A percentile compares a stretch with the other conserved stretches of the same genome.
Conservation (phyloP, 2,113 vertebrate genomes). For the Loxodonta africana region DNA sequence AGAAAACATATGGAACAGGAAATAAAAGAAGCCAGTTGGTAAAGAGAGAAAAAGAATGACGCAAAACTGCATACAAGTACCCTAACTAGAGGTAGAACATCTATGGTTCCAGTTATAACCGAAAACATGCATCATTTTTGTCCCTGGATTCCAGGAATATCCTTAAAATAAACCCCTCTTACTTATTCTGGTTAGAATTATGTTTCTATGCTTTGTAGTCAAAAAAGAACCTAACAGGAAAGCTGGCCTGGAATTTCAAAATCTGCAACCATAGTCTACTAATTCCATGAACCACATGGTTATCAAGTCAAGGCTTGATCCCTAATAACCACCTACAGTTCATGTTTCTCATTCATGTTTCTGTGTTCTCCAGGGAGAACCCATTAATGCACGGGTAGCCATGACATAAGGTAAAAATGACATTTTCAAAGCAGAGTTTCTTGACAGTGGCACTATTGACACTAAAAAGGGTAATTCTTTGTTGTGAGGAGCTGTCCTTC, state of each 20-base stretch:
- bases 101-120: background rate
- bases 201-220: background rate
- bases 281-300: background rate
- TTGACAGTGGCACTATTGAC: background rate
- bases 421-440: too few species aligned
- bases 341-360: background rate
- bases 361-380: background rate
- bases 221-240: background rate
- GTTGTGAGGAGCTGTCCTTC: background rate
- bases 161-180: background rate
- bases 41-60: background rate
- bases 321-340: background rate
- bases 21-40: background rate
- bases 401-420: background rate
- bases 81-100: background rate
- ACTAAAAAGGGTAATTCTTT: background rate
- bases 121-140: background rate
- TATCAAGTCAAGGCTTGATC: background rate
- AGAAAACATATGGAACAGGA: background rate
- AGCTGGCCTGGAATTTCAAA: background rate
- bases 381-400: background rate
- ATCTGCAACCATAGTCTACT: background rate
- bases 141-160: background rate
- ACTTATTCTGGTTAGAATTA: background rate
- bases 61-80: background rate